Evolutionary conservation across 2,113 vertebrate species (phyloP).

Genomic region (Sigmodon hispidus): DNA sequence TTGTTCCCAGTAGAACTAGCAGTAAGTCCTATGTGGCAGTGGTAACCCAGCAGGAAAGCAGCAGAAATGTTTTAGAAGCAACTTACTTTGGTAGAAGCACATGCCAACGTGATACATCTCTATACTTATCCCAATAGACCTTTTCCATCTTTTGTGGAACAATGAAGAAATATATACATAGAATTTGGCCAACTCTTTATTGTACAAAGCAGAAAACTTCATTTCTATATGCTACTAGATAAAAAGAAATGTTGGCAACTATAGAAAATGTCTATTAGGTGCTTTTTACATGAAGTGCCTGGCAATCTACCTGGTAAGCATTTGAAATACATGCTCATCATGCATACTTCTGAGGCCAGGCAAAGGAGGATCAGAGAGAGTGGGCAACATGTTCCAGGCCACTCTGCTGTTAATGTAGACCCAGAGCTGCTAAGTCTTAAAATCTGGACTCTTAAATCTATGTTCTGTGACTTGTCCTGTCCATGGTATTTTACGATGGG

Average conservation of each 20-base stretch:
- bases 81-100: slow-evolving; percentile 10
- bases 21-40: not conserved
- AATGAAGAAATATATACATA: slow-evolving; percentile 9
- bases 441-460: not conserved
- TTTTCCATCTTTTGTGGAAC: slow-evolving; percentile 59
- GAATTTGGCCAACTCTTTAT: slow-evolving; percentile 21
- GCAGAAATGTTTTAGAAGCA: slow-evolving; percentile 13
- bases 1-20: slow-evolving; percentile 13
- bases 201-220: slow-evolving; percentile 38
- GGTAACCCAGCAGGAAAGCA: slow-evolving; percentile 38
- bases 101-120: not conserved
- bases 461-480: not conserved
- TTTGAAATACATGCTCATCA: slow-evolving; percentile 16
- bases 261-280: slow-evolving; percentile 24
- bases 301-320: not conserved
- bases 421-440: not conserved
- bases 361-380: not conserved
- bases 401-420: not conserved
- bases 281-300: not conserved
- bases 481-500: slow-evolving; percentile 20
- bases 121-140: not conserved
- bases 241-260: slow-evolving; percentile 38
- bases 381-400: not conserved
- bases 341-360: not conserved
- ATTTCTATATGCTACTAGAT: slow-evolving; percentile 44